These are phyloP conservation scores for Syngnathoides biaculeatus DNA, from an alignment of 2,113 vertebrate species.

Conservation along the genomic window DNA sequence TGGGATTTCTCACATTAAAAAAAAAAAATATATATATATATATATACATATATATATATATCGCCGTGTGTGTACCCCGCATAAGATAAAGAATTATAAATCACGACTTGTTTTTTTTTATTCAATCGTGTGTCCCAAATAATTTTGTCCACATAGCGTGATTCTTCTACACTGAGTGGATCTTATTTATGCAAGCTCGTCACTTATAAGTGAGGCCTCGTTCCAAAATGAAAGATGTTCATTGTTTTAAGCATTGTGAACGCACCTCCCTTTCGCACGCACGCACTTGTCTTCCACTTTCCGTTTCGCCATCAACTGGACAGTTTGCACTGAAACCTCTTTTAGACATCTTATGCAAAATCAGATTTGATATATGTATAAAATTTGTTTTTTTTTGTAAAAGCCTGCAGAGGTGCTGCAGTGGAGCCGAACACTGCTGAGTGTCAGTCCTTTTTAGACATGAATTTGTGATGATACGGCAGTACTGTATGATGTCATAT, in stretches of 20 bases:
- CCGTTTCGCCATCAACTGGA: conserved; percentile 25
- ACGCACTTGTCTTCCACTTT: conserved; percentile 41
- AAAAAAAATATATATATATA: too few relatives aligned
- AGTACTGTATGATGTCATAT: neutral
- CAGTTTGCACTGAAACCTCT: conserved; percentile 42
- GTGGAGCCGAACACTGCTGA: neutral
- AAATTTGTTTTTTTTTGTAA: conserved; percentile 26
- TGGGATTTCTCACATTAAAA: neutral
- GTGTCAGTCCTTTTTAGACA: neutral
- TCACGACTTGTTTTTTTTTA: too few relatives aligned
- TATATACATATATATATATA: too few relatives aligned
- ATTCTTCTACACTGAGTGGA: conserved; percentile 34
- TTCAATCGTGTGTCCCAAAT: neutral
- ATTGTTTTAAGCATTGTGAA: conserved; percentile 33
- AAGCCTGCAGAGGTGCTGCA: conserved; percentile 14
- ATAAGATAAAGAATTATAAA: neutral
- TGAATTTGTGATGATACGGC: neutral
- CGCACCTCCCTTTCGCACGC: conserved; percentile 1
- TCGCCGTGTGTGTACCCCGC: neutral
- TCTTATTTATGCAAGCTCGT: conserved; percentile 59
- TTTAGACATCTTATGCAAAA: conserved; percentile 16
- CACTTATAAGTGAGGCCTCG: conserved; percentile 31
- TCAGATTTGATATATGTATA: neutral
- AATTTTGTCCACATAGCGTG: conserved; percentile 24
- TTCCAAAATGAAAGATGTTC: conserved; percentile 32